Percentiles rank a stretch among this genome's conserved stretches.
Evolutionary conservation across 1,140 invertebrate species (phyloP).

Genomic region (Neodiprion pinetum): DNA sequence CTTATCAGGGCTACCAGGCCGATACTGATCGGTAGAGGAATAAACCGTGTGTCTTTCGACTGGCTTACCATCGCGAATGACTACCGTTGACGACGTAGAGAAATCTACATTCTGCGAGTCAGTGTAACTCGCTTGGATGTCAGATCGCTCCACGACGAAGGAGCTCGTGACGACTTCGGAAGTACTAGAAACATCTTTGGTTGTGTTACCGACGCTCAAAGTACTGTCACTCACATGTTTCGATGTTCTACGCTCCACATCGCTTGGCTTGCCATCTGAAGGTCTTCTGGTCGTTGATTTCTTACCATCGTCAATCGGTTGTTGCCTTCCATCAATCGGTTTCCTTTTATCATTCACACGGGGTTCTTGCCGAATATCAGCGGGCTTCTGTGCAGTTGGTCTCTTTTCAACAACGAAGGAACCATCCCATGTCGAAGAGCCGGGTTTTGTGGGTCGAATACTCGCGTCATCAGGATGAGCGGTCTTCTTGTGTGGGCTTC

Average conservation of each 20-base stretch:
- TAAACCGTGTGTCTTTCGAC: slow-evolving; percentile 20
- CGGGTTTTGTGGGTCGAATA: slow-evolving; percentile 34
- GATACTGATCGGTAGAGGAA: background rate
- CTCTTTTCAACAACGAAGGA: slow-evolving; percentile 35
- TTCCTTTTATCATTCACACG: slow-evolving; percentile 8
- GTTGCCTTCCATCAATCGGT: slow-evolving; percentile 12
- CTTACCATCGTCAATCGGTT: background rate
- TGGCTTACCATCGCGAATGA: slow-evolving; percentile 46
- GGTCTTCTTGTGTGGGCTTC: slow-evolving; percentile 26
- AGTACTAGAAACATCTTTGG: slow-evolving; percentile 26
- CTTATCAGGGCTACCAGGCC: background rate
- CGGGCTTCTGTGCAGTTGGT: background rate
- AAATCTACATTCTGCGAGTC: slow-evolving; percentile 39
- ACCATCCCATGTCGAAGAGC: slow-evolving; percentile 36
- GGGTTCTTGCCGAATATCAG: slow-evolving; percentile 21
- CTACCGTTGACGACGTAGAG: slow-evolving; percentile 39
- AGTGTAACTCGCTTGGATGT: slow-evolving; percentile 34
- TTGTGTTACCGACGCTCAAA: background rate
- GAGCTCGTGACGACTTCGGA: slow-evolving; percentile 37
- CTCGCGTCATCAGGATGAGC: slow-evolving; percentile 11
- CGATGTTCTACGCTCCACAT: background rate
- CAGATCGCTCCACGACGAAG: slow-evolving; percentile 37
- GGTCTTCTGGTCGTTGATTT: background rate
- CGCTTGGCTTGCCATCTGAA: slow-evolving; percentile 10
- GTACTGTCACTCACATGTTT: background rate